Percentiles rank a stretch among this genome's conserved stretches.
Conservation (phyloP, 2,113 vertebrate genomes). For the Scalopus aquaticus region DNA sequence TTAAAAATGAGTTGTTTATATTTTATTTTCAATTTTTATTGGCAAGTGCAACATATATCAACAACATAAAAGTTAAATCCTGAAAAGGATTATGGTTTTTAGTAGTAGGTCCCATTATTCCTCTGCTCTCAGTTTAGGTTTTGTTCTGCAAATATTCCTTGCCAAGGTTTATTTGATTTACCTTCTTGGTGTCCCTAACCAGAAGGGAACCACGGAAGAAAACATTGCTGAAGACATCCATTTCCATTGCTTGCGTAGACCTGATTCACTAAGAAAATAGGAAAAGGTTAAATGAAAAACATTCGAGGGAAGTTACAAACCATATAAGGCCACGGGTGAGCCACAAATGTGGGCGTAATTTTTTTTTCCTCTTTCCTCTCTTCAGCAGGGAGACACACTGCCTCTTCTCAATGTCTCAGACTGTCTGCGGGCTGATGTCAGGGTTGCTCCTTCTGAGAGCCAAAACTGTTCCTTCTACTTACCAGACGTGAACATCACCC, state of each 20-base stretch:
- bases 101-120: background rate
- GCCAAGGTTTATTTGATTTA: slow-evolving; percentile 66
- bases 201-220: slow-evolving; percentile 73
- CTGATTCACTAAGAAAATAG: slow-evolving; percentile 86
- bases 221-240: slow-evolving; percentile 65
- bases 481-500: slow-evolving; percentile 81
- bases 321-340: slow-evolving; percentile 75
- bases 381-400: slow-evolving; percentile 84
- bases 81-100: background rate
- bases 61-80: background rate
- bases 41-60: background rate
- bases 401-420: slow-evolving; percentile 83
- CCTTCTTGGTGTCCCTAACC: slow-evolving; percentile 57
- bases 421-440: slow-evolving; percentile 94
- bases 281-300: slow-evolving; percentile 81
- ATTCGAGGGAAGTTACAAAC: slow-evolving; percentile 81
- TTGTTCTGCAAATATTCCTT: slow-evolving; percentile 51
- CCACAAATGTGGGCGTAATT: slow-evolving; percentile 83
- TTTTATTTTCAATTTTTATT: slow-evolving; percentile 15
- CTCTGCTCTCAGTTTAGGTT: background rate
- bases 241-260: slow-evolving; percentile 71
- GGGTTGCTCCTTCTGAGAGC: slow-evolving; percentile 86
- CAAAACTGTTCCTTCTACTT: slow-evolving; percentile 90
- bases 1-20: background rate
- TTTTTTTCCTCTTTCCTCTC: slow-evolving; percentile 54